phyloP scores from a whole-genome alignment of 1,140 invertebrate species.

The Anastrepha obliqua region DNA sequence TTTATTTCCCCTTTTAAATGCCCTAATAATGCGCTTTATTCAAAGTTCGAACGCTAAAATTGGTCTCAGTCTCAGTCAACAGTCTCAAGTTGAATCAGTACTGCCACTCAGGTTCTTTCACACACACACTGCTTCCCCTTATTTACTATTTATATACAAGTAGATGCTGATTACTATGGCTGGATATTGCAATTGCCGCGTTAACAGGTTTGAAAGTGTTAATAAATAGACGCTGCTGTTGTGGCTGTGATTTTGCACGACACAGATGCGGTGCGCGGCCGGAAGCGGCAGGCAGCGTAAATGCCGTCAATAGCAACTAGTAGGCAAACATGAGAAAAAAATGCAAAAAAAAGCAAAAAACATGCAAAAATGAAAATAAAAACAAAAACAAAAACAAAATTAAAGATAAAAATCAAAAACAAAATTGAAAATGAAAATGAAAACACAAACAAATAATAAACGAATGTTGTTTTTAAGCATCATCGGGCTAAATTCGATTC shows the following conservation, averaged over 20 bases:
- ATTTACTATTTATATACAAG: too few species aligned
- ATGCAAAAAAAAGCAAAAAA: neutral
- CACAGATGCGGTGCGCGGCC: neutral
- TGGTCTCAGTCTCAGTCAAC: neutral
- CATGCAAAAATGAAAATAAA: too few species aligned
- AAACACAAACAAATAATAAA: neutral
- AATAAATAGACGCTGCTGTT: neutral
- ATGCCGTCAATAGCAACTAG: neutral
- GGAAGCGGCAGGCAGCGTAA: neutral
- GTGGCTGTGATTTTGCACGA: neutral
- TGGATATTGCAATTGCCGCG: neutral
- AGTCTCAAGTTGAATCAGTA: neutral
- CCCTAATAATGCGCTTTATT: too few species aligned
- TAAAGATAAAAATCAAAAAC: too few species aligned
- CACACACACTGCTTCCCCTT: neutral
- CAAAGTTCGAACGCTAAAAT: too few species aligned
- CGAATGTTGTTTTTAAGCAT: neutral
- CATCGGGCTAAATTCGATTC: neutral
- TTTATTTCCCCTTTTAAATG: too few species aligned
- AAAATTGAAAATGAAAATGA: neutral
- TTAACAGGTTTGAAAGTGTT: slow-evolving; percentile 12
- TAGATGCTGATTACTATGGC: neutral
- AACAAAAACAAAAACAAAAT: neutral
- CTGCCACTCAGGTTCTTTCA: neutral
- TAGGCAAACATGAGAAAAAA: neutral